These are phyloP conservation scores for Gisinianus flammeolus DNA, from an alignment of 2,888 invertebrate species.

Conservation along the genomic window DNA sequence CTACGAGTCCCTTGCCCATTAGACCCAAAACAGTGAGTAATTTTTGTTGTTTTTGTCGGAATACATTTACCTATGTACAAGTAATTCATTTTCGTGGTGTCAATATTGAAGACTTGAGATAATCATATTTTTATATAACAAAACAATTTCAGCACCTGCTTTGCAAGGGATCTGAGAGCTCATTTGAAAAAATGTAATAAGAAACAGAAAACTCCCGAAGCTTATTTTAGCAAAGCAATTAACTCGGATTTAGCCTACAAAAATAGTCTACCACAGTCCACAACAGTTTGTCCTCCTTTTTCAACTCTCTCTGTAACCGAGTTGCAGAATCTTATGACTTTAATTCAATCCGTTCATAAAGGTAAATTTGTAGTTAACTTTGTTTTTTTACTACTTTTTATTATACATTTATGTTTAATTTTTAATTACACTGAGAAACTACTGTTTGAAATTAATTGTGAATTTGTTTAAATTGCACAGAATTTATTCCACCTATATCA, in stretches of 20 bases:
- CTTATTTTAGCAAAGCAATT: conserved; percentile 45
- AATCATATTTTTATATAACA: neutral
- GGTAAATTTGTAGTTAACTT: too few relatives aligned
- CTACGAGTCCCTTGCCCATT: conserved; percentile 34
- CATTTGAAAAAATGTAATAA: conserved; percentile 63
- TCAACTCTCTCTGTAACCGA: conserved; percentile 49
- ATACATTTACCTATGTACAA: too few relatives aligned
- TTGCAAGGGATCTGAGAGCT: conserved; percentile 61
- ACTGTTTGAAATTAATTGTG: neutral
- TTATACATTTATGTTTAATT: neutral
- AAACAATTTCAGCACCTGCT: conserved; percentile 61
- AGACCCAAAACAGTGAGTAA: conserved; percentile 30
- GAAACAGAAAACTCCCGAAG: conserved; percentile 55
- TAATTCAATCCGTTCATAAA: conserved; percentile 48
- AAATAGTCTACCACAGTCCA: neutral
- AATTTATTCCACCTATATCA: conserved; percentile 53
- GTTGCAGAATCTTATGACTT: conserved; percentile 50
- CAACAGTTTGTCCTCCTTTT: neutral
- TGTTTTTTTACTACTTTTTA: neutral
- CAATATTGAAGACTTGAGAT: too few relatives aligned
- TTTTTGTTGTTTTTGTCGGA: neutral
- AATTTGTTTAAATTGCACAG: conserved; percentile 10
- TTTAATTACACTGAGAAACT: neutral
- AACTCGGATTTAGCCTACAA: conserved; percentile 33
- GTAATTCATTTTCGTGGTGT: too few relatives aligned